Evolutionary conservation across 2,888 invertebrate species (phyloP).

Genomic region (Oscheius sp.): DNA sequence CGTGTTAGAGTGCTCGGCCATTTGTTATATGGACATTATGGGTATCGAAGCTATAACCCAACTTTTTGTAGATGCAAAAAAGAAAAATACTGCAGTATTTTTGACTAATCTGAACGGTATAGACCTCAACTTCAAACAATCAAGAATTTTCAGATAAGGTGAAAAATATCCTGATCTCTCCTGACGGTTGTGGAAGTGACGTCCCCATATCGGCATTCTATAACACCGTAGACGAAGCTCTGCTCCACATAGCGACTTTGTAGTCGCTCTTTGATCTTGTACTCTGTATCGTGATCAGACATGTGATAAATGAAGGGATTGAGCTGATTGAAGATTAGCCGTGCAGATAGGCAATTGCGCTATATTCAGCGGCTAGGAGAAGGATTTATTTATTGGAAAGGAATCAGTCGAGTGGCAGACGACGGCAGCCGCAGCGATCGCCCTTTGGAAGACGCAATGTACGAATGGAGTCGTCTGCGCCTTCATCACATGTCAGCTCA

Average conservation of each 20-base stretch:
- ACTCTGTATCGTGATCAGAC: not conserved
- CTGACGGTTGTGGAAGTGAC: slow-evolving; percentile 35
- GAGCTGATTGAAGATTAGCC: not conserved
- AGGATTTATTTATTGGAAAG: slow-evolving; percentile 9
- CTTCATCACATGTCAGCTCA: slow-evolving; percentile 46
- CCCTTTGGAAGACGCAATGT: slow-evolving; percentile 48
- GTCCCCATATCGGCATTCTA: slow-evolving; percentile 4
- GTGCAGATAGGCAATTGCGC: not conserved
- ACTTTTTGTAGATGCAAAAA: slow-evolving; percentile 13
- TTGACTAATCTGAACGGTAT: not conserved
- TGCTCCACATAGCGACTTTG: slow-evolving; percentile 30
- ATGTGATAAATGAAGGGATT: not conserved
- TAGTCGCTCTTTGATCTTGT: not conserved
- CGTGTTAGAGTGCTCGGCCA: slow-evolving; percentile 61
- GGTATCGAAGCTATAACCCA: slow-evolving; percentile 59
- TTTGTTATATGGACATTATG: slow-evolving; percentile 65
- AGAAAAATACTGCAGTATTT: slow-evolving; percentile 15
- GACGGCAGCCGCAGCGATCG: slow-evolving; percentile 44
- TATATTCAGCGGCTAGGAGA: slow-evolving; percentile 8
- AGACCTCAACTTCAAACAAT: not conserved
- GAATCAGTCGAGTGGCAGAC: slow-evolving; percentile 46
- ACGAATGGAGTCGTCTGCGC: slow-evolving; percentile 46
- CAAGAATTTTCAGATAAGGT: slow-evolving; percentile 38
- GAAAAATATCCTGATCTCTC: slow-evolving; percentile 35
- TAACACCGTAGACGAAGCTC: slow-evolving; percentile 29